Conservation (phyloP, 2,888 invertebrate species). For the Thymelicus sylvestris region DNA sequence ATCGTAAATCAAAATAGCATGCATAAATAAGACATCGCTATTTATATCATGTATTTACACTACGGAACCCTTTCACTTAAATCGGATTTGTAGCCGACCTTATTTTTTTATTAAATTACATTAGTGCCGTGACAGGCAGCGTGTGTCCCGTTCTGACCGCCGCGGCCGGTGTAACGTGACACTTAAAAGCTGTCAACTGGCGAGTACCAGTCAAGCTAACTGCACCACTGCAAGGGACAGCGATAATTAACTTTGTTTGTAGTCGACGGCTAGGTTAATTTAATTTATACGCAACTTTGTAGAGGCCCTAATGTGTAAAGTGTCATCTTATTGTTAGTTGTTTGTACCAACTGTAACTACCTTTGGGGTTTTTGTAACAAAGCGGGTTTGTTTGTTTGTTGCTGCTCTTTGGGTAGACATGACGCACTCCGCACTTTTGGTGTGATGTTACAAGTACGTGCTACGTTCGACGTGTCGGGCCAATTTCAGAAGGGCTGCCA, state of each 20-base stretch:
- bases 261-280: background rate
- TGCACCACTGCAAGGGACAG: slow-evolving; percentile 1
- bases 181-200: background rate
- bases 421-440: too few relatives aligned
- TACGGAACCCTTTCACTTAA: background rate
- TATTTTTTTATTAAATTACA: slow-evolving; percentile 67
- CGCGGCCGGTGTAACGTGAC: slow-evolving; percentile 1
- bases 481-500: too few relatives aligned
- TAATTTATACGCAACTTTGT: background rate
- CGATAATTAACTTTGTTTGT: background rate
- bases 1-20: too few relatives aligned
- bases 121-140: background rate
- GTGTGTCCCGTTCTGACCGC: slow-evolving; percentile 1
- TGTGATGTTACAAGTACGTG: too few relatives aligned
- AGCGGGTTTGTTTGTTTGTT: too few relatives aligned
- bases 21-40: too few relatives aligned
- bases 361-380: too few relatives aligned
- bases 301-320: background rate
- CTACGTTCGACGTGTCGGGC: too few relatives aligned
- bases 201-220: too few relatives aligned
- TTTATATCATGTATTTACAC: too few relatives aligned
- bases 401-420: too few relatives aligned
- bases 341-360: too few relatives aligned
- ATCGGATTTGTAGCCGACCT: background rate
- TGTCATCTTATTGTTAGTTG: background rate